Evolutionary conservation across 2,888 invertebrate genomes (phyloP).

Genomic region (Timandra comae): DNA sequence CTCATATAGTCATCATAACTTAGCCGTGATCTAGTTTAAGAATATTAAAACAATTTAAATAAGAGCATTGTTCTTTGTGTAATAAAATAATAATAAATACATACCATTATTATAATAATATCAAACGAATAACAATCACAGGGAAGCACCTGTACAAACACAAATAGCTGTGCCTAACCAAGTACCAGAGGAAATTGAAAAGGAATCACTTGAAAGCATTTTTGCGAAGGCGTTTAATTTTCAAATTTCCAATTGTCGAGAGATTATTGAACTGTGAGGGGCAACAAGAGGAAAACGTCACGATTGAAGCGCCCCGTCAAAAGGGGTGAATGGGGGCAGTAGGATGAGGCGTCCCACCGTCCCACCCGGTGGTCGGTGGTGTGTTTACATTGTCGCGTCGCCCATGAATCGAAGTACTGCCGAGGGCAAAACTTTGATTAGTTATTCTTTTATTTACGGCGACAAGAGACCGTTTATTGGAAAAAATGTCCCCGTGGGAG

Average conservation of each 20-base stretch:
- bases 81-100: no score
- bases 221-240: slow-evolving; percentile 40
- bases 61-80: no score
- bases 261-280: slow-evolving; percentile 56
- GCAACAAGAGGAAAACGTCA: slow-evolving; percentile 60
- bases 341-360: slow-evolving; percentile 26
- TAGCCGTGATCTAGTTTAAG: no score
- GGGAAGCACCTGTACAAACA: not conserved
- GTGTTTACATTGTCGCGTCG: slow-evolving; percentile 57
- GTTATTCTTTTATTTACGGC: slow-evolving; percentile 52
- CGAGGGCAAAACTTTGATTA: slow-evolving; percentile 54
- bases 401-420: slow-evolving; percentile 49
- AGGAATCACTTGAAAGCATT: slow-evolving; percentile 19
- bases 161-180: not conserved
- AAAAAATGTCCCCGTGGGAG: slow-evolving; percentile 5
- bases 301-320: slow-evolving; percentile 46
- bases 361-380: slow-evolving; percentile 29
- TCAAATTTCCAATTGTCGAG: slow-evolving; percentile 42
- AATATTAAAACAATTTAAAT: no score
- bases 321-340: slow-evolving; percentile 21
- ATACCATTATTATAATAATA: no score
- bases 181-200: slow-evolving; percentile 7
- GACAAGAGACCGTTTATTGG: slow-evolving; percentile 37
- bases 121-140: not conserved
- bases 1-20: no score